Evolutionary conservation across 2,888 invertebrate genomes (phyloP).

Genomic region (Tenthredo scrophulariae): DNA sequence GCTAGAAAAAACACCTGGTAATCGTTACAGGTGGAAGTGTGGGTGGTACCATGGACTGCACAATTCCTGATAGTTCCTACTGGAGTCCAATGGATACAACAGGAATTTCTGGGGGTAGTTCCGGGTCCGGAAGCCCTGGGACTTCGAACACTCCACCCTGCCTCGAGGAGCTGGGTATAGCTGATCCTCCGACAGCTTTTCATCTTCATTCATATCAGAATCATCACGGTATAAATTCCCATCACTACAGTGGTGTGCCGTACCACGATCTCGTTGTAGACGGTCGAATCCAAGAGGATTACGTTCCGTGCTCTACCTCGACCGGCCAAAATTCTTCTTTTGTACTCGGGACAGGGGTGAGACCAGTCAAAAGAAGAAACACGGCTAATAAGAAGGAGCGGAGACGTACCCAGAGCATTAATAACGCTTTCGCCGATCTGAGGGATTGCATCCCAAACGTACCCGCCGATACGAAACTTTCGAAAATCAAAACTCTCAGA

Average conservation of each 20-base stretch:
- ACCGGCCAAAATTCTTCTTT: constrained; percentile 61
- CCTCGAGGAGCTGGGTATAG: constrained; percentile 49
- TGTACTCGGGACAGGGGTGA: constrained; percentile 61
- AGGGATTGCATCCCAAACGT: constrained; percentile 98
- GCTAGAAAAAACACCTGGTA: constrained; percentile 26
- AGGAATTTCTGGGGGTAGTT: constrained; percentile 48
- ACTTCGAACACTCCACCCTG: constrained; percentile 43
- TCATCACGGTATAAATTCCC: neutral
- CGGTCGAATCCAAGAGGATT: constrained; percentile 37
- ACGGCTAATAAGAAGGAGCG: constrained; percentile 98
- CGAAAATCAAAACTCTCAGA: constrained; percentile 97
- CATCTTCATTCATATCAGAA: constrained; percentile 45
- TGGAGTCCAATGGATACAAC: constrained; percentile 52
- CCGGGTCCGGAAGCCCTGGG: constrained; percentile 48
- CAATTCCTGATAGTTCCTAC: constrained; percentile 40
- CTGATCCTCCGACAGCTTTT: constrained; percentile 18
- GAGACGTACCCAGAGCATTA: constrained; percentile 94
- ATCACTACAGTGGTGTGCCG: neutral
- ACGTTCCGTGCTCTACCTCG: constrained; percentile 56
- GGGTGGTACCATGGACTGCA: constrained; percentile 33
- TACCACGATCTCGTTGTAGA: constrained; percentile 23
- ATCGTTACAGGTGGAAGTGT: constrained; percentile 41
- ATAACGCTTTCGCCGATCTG: constrained; percentile 95
- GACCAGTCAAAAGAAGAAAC: constrained; percentile 85
- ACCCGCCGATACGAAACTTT: constrained; percentile 96